Evolutionary conservation across 1,140 invertebrate genomes (phyloP).

Genomic region (Pissodes strobi): DNA sequence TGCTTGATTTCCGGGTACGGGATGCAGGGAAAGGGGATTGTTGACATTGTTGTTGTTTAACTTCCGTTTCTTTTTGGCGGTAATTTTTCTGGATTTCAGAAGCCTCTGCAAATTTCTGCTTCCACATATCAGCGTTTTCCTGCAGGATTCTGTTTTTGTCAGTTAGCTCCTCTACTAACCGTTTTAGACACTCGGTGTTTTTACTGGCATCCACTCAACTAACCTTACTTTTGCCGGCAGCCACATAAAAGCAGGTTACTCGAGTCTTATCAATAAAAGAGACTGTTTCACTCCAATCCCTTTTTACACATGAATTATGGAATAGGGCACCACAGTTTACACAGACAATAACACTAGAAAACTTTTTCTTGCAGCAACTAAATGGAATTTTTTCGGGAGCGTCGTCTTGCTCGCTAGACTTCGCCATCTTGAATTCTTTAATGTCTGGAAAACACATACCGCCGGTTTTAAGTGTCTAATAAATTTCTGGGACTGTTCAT

Average conservation of each 20-base stretch:
- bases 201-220: neutral
- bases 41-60: neutral
- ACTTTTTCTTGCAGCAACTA: no score
- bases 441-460: no score
- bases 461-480: no score
- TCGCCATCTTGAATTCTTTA: no score
- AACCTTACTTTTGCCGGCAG: neutral
- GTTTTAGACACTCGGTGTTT: no score
- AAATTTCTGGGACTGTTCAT: no score
- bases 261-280: neutral
- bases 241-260: neutral
- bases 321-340: neutral
- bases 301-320: neutral
- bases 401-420: no score
- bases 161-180: no score
- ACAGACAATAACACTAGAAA: no score
- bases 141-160: no score
- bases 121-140: neutral
- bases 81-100: constrained; percentile 13
- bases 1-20: neutral
- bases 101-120: neutral
- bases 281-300: neutral
- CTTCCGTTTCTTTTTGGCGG: neutral
- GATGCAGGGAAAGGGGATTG: neutral
- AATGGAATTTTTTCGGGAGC: no score